Base-by-base conservation (phyloP, 2,797 vertebrate species). In the Lepus townsendii region DNA sequence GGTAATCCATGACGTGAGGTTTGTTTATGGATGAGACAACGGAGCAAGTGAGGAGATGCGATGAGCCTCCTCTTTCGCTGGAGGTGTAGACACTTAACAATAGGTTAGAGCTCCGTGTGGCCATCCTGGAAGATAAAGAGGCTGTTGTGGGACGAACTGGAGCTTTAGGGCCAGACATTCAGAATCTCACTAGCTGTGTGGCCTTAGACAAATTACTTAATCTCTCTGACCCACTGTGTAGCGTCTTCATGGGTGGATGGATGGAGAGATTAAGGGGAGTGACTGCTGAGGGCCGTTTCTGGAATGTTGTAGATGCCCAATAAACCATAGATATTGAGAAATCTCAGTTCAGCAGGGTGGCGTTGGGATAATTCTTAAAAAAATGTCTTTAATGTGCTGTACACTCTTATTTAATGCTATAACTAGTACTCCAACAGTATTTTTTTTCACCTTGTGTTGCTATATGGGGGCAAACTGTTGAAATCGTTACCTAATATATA, bases 161-260 rank as follows among this genome's bases (percentile, higher is more conserved):
- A 66, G 24, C 57, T 68, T 76, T 12, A 91, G 62, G 32, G 32
- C 16, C 87, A 86, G 91, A 80, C 63, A n/a, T 65, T 92, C 69
- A 79, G 72, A 50, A 92, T 71, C 75, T 75, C 60, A 32, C 63
- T 68, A 52, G 68, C 72, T 77, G 38, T 77, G 91, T 83, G 91
- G 72, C 93, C 94, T 79, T 0, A 13, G 77, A 42, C 35, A 62
- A 35, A 11, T 54, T 30, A 27, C 24, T 80, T 77, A 47, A 76
- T 60, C 76, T 90, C 24, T 89, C 68, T n/a, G 66, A 80, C 19
- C 69, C 32, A 76, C 13, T 66, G 47, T 50, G 20, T 35, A 65
- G 68, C 22, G 75, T 94, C 73, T 52, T 54, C 20, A 2, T 50
- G 63, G 42, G 8, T 47, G 68, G 69, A n/a, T 5, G 69, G 63